Conservation (phyloP, 2,888 invertebrate species). For the Antheraea yamamai region DNA sequence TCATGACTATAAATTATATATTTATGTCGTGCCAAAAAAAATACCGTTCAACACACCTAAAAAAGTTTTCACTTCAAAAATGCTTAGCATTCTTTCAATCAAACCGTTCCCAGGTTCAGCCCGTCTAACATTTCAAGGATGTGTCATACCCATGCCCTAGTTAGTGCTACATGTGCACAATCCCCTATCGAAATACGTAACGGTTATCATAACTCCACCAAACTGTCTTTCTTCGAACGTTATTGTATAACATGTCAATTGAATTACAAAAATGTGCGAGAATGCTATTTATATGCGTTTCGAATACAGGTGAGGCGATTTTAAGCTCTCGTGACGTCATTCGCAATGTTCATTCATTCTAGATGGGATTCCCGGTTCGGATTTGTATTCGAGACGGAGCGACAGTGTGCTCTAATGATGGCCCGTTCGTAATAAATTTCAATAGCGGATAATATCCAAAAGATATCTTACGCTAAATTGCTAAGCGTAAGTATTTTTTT, state of each 20-base stretch:
- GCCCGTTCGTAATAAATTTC: background rate
- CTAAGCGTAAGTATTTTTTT: no score
- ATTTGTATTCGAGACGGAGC: background rate
- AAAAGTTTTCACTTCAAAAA: background rate
- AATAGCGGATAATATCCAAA: background rate
- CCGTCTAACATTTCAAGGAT: background rate
- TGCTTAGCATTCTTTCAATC: background rate
- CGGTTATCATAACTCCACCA: constrained; percentile 19
- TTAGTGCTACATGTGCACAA: constrained; percentile 9
- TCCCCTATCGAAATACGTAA: constrained; percentile 6
- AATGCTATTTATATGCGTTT: constrained; percentile 17
- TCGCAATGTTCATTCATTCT: constrained; percentile 16
- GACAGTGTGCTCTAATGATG: background rate
- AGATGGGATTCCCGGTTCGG: constrained; percentile 6
- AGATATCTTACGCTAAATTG: background rate
- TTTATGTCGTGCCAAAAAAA: no score
- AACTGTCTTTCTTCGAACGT: constrained; percentile 21
- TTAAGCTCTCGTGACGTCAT: constrained; percentile 5
- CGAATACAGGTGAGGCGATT: constrained; percentile 9
- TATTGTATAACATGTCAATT: constrained; percentile 23
- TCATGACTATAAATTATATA: no score
- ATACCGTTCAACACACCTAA: no score
- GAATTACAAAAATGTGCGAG: constrained; percentile 19
- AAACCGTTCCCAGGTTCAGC: background rate
- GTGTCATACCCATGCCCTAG: background rate